Base-by-base conservation (phyloP, 2,113 vertebrate species). In the Catagonus wagneri region DNA sequence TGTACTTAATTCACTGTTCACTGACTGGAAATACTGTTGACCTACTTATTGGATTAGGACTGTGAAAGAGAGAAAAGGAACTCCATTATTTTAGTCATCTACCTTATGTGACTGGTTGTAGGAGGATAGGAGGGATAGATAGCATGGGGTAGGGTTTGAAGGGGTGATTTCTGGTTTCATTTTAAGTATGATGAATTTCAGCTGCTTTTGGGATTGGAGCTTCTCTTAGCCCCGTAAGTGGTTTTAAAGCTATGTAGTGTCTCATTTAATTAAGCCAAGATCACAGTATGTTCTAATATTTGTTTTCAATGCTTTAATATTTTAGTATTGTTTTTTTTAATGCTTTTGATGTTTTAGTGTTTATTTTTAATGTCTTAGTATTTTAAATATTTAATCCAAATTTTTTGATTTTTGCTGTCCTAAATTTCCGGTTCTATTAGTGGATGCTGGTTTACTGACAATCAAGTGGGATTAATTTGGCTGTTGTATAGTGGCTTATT, bases 331-430 rank as follows among this genome's bases (percentile, higher is more conserved):
- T 96, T 96, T 65, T 75, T 94, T 96, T 93, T 88, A 90, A 34
- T 71, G 68, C 54, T 63, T 96, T 86, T 96, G 80, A 95, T 96
- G 68, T 93, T 83, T 96, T 84, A 58, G 39, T 94, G 71, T 96
- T 97, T 96, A 88, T 90, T 96, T 97, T 95, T 93, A 92, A 96
- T 96, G 32, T 79, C 75, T 81, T 63, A n/a, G 6, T 74, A 86
- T 81, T 93, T 88, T 97, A 97, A 96, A 94, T 94, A 95, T 94
- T 97, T 97, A 81, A 94, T 94, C 19, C 81, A 29, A 96, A 92
- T 90, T 93, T 22, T 72, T 95, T 60, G 16, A 89, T 94, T 83
- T 95, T 92, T 96, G 32, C 66, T 95, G 34, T 88, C 52, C 84
- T 96, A 84, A 96, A 92, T 96, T 94, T 97, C 72, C 0, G 0